phyloP scores from a whole-genome alignment of 2,888 invertebrate species.

The Pseudolycoriella hygida region DNA sequence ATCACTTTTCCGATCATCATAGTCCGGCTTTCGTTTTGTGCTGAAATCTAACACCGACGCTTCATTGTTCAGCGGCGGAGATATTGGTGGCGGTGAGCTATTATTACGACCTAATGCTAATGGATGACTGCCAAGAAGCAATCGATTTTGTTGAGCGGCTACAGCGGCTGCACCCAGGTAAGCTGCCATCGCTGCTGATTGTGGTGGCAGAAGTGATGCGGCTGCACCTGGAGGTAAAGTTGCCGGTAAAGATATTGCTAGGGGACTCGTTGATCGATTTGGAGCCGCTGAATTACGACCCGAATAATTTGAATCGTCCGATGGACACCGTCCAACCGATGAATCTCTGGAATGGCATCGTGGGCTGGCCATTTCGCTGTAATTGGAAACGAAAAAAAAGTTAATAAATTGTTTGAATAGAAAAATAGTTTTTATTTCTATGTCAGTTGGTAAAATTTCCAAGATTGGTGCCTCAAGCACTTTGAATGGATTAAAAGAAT shows the following conservation, averaged over 20 bases:
- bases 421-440: no score
- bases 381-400: slow-evolving; percentile 23
- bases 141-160: slow-evolving; percentile 50
- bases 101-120: slow-evolving; percentile 9
- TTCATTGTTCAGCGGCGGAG: slow-evolving; percentile 36
- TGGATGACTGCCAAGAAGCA: slow-evolving; percentile 45
- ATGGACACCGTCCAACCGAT: slow-evolving; percentile 57
- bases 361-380: slow-evolving; percentile 56
- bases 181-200: slow-evolving; percentile 68
- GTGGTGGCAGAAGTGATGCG: slow-evolving; percentile 51
- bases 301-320: slow-evolving; percentile 58
- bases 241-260: slow-evolving; percentile 45
- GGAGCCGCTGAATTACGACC: slow-evolving; percentile 39
- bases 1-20: slow-evolving; percentile 35
- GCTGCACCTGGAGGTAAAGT: slow-evolving; percentile 47
- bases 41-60: slow-evolving; percentile 66
- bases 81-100: slow-evolving; percentile 29
- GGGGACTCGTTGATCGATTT: slow-evolving; percentile 38
- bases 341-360: slow-evolving; percentile 72
- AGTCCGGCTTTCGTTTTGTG: slow-evolving; percentile 42
- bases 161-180: slow-evolving; percentile 57
- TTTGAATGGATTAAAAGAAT: no score
- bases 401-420: no score
- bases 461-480: no score
- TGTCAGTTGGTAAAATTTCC: no score